Conservation (phyloP, 2,888 invertebrate species). For the Ernsta delagoae region DNA sequence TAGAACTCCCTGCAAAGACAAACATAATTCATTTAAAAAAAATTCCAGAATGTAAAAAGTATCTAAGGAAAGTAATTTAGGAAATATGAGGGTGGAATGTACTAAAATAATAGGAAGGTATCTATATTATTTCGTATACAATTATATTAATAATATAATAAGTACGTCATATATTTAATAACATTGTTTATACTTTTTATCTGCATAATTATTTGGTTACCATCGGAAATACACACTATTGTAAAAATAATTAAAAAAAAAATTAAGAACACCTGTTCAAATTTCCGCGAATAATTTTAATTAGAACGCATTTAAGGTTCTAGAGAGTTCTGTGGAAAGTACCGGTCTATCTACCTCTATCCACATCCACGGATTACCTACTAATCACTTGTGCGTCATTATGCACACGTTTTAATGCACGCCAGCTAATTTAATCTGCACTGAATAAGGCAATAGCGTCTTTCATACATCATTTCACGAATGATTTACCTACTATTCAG, state of each 20-base stretch:
- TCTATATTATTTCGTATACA: too few relatives aligned
- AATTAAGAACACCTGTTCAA: not conserved
- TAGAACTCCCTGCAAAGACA: slow-evolving; percentile 96
- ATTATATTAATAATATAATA: too few relatives aligned
- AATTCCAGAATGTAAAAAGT: not conserved
- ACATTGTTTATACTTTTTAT: too few relatives aligned
- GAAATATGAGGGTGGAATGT: too few relatives aligned
- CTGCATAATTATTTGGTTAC: too few relatives aligned
- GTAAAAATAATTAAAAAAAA: too few relatives aligned
- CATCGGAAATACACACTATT: too few relatives aligned
- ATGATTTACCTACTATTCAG: slow-evolving; percentile 25
- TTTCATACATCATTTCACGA: slow-evolving; percentile 30
- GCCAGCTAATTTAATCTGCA: slow-evolving; percentile 33
- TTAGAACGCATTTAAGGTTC: not conserved
- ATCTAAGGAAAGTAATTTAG: too few relatives aligned
- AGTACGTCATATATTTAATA: too few relatives aligned
- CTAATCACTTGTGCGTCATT: slow-evolving; percentile 24
- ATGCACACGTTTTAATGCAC: slow-evolving; percentile 19
- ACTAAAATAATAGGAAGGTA: too few relatives aligned
- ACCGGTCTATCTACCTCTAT: not conserved
- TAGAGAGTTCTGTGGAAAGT: not conserved
- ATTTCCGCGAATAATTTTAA: not conserved
- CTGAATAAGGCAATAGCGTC: slow-evolving; percentile 34
- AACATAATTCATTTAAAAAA: not conserved
- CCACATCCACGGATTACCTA: slow-evolving; percentile 17